phyloP scores from a whole-genome alignment of 2,797 vertebrate species.

The Amblyraja radiata region DNA sequence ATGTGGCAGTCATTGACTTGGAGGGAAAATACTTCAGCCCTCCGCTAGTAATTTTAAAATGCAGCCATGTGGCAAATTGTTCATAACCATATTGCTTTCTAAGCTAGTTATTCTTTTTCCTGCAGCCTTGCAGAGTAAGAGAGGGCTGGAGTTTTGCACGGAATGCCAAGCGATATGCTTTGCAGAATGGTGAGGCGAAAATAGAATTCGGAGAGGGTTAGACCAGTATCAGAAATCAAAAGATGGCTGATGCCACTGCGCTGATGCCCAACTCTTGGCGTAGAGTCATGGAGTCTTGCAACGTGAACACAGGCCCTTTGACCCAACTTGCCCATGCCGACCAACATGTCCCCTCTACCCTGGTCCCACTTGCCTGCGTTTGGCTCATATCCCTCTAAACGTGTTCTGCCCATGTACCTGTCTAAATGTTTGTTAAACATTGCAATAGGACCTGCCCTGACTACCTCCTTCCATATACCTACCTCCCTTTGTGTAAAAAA shows the following conservation, averaged over 20 bases:
- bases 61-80: conserved; percentile 19
- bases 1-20: neutral
- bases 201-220: neutral
- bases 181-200: neutral
- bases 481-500: too few relatives aligned
- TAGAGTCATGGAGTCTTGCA: too few relatives aligned
- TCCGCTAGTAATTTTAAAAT: conserved; percentile 22
- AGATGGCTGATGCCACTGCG: neutral
- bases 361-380: too few relatives aligned
- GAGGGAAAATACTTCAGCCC: neutral
- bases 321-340: too few relatives aligned
- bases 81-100: neutral
- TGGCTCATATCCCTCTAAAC: too few relatives aligned
- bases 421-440: too few relatives aligned
- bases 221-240: neutral
- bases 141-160: neutral
- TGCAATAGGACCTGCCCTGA: too few relatives aligned
- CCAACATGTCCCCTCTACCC: too few relatives aligned
- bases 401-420: too few relatives aligned
- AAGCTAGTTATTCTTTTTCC: conserved; percentile 18
- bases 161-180: neutral
- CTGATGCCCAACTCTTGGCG: too few relatives aligned
- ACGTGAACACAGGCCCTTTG: too few relatives aligned
- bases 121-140: neutral
- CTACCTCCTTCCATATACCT: too few relatives aligned